A percentile compares a stretch with the other conserved stretches of the same genome.
phyloP scores from a whole-genome alignment of 2,888 invertebrate species.

The Limnephilus rhombicus region DNA sequence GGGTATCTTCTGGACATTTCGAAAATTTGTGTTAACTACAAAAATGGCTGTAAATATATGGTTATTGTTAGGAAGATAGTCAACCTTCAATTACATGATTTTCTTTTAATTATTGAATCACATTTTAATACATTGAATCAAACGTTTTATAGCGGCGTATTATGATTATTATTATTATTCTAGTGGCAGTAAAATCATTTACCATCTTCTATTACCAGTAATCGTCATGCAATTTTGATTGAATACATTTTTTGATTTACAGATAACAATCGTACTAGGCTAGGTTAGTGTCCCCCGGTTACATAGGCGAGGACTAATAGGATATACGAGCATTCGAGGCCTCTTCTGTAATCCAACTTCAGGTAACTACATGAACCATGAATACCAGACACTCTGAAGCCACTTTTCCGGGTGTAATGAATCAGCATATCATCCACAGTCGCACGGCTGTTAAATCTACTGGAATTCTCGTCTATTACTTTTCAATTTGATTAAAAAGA shows the following conservation, averaged over 20 bases:
- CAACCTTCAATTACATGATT: conserved; percentile 22
- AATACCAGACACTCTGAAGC: conserved; percentile 43
- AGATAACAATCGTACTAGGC: conserved; percentile 45
- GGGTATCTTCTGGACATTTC: neutral
- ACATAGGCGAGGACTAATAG: conserved; percentile 58
- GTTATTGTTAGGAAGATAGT: conserved; percentile 7
- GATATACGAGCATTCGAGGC: conserved; percentile 58
- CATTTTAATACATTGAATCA: conserved; percentile 48
- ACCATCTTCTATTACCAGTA: conserved; percentile 60
- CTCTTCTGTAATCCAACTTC: conserved; percentile 49
- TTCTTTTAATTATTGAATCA: conserved; percentile 51
- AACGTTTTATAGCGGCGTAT: conserved; percentile 56
- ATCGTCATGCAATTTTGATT: conserved; percentile 61
- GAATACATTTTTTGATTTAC: conserved; percentile 51
- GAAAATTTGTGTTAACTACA: neutral
- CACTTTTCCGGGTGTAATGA: neutral
- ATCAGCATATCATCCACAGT: conserved; percentile 31
- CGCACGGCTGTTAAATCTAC: conserved; percentile 39
- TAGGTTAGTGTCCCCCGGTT: conserved; percentile 54
- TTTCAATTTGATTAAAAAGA: conserved; percentile 33
- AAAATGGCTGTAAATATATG: conserved; percentile 12
- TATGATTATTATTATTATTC: conserved; percentile 61
- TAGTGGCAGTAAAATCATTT: conserved; percentile 65
- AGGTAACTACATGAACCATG: conserved; percentile 20
- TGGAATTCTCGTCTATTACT: conserved; percentile 33